Conservation (phyloP, 2,113 vertebrate genomes). For the Calonectris borealis region DNA sequence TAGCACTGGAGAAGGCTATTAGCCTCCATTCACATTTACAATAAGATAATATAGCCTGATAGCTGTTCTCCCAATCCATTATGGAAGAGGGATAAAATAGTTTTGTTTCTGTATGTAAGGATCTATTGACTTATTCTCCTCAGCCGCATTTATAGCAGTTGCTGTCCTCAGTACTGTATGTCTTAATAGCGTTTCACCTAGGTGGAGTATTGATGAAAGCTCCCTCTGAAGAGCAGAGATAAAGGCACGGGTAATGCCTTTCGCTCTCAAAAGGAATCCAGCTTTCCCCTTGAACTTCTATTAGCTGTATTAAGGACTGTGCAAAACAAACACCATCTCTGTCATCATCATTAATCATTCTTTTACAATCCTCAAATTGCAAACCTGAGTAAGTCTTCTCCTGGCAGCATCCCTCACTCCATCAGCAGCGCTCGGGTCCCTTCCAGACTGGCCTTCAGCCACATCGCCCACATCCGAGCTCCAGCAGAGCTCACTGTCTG, state of each 20-base stretch:
- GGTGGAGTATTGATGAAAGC: background rate
- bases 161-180: background rate
- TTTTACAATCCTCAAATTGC: background rate
- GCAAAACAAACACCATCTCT: background rate
- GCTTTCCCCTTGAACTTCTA: background rate
- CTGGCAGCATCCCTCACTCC: background rate
- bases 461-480: accelerated
- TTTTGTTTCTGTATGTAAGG: conserved; percentile 25
- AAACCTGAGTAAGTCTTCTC: background rate
- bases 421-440: accelerated
- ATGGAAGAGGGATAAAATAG: background rate
- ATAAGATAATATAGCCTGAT: conserved; percentile 30
- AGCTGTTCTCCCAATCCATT: conserved; percentile 43
- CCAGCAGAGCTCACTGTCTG: background rate
- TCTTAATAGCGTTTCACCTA: background rate
- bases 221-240: background rate
- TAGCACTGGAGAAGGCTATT: conserved; percentile 27
- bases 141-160: background rate
- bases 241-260: background rate
- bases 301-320: background rate
- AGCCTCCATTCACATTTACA: conserved; percentile 30
- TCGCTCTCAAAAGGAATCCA: background rate
- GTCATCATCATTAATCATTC: background rate
- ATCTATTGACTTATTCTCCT: conserved; percentile 20
- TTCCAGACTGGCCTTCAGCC: background rate